Evolutionary conservation across 2,797 vertebrate genomes (phyloP).

Genomic region (Syndactyla subalaris): DNA sequence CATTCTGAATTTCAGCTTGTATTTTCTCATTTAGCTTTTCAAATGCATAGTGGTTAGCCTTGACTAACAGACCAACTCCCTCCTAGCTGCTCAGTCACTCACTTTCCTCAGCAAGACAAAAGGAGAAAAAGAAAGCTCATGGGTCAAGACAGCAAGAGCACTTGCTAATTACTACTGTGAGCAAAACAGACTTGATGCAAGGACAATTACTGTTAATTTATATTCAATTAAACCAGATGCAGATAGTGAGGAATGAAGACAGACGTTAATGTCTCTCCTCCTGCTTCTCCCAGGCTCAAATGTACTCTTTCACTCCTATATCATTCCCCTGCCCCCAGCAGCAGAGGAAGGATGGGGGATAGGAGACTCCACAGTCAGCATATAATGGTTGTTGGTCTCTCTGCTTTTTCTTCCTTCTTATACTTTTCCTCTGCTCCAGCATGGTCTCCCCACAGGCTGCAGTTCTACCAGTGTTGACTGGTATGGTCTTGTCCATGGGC

Average conservation of each 20-base stretch:
- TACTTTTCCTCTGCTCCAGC: not conserved
- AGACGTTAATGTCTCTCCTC: not conserved
- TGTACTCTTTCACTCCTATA: not conserved
- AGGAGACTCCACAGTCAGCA: not conserved
- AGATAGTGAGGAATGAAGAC: not conserved
- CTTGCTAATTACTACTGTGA: not conserved
- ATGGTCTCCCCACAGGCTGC: fast-evolving
- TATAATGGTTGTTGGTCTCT: not conserved
- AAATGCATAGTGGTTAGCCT: not conserved
- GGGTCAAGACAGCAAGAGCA: not conserved
- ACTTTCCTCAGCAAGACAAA: not conserved
- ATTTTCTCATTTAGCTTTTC: not conserved
- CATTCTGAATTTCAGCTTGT: not conserved
- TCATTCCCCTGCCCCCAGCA: not conserved
- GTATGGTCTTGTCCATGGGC: not conserved
- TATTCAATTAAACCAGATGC: not conserved
- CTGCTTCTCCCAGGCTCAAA: not conserved
- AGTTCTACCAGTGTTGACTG: not conserved
- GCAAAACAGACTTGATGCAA: not conserved
- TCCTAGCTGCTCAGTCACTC: fast-evolving
- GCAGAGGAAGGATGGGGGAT: fast-evolving
- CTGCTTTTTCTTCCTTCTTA: not conserved
- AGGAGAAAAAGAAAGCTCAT: not conserved
- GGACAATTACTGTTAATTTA: not conserved
- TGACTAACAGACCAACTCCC: not conserved